Percentiles rank a stretch among this genome's conserved stretches.
These are phyloP conservation scores for Podarcis raffonei DNA, from an alignment of 2,113 vertebrate genomes.

Conservation along the genomic window DNA sequence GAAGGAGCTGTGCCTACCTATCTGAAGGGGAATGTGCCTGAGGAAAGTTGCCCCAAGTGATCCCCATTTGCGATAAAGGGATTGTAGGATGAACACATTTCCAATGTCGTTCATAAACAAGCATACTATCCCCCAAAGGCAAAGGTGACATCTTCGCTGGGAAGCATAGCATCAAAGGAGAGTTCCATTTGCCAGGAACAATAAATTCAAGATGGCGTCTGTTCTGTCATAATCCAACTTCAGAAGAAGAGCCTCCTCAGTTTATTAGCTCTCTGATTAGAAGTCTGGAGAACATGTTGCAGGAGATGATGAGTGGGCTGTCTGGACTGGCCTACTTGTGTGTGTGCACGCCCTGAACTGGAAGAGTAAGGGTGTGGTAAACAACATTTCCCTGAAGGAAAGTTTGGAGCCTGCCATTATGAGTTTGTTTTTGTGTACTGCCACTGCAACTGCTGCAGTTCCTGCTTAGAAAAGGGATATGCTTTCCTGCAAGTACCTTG, in stretches of 20 bases:
- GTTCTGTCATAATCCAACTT: neutral
- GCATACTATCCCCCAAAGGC: neutral
- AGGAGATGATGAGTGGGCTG: constrained; percentile 14
- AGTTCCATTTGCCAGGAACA: neutral
- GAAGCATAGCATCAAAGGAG: neutral
- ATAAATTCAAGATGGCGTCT: neutral
- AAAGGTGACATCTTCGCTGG: neutral
- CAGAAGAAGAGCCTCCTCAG: constrained; percentile 13
- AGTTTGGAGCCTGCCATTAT: constrained; percentile 20
- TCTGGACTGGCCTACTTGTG: neutral
- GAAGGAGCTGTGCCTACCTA: neutral
- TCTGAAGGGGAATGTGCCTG: neutral
- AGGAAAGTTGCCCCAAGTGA: too few relatives aligned
- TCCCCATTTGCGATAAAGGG: neutral
- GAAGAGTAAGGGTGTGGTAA: constrained; percentile 21
- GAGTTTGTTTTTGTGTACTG: neutral
- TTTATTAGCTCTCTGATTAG: neutral
- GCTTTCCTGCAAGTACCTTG: constrained; percentile 6
- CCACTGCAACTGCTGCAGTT: rapidly evolving
- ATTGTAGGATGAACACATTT: neutral
- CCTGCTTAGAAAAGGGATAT: rapidly evolving
- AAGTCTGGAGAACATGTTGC: neutral
- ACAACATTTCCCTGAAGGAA: constrained; percentile 4
- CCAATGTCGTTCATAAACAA: neutral
- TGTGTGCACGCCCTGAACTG: neutral